phyloP scores from a whole-genome alignment of 1,140 invertebrate species.

The Drosophila saltans region DNA sequence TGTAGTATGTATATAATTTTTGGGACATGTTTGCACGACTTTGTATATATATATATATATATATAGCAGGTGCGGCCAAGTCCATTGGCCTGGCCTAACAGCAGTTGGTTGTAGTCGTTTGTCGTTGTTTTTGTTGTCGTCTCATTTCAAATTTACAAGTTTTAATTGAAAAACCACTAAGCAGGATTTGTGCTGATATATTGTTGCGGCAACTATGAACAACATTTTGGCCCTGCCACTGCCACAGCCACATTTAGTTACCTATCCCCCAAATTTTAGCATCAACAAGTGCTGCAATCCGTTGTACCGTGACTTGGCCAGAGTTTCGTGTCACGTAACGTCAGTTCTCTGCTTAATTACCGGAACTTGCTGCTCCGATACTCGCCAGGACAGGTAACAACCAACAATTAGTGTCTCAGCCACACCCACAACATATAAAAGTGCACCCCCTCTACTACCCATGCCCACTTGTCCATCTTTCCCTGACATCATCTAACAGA shows the following conservation, averaged over 20 bases:
- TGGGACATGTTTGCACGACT: slow-evolving; percentile 20
- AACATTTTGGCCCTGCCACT: background rate
- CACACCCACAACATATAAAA: slow-evolving; percentile 46
- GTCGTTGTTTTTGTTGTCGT: slow-evolving; percentile 11
- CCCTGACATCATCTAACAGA: no score
- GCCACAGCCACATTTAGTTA: background rate
- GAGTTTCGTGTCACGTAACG: slow-evolving; percentile 41
- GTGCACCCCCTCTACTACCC: background rate
- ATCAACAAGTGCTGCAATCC: slow-evolving; percentile 36
- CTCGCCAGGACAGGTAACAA: slow-evolving; percentile 32
- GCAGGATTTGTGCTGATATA: slow-evolving; percentile 57
- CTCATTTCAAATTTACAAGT: slow-evolving; percentile 59
- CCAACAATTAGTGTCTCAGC: slow-evolving; percentile 48
- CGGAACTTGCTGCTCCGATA: slow-evolving; percentile 48
- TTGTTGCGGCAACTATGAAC: slow-evolving; percentile 42
- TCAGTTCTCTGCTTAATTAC: slow-evolving; percentile 48
- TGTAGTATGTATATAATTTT: background rate
- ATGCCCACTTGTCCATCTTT: background rate
- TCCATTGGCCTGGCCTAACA: slow-evolving; percentile 1
- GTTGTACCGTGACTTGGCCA: slow-evolving; percentile 14
- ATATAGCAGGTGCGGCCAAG: slow-evolving; percentile 26
- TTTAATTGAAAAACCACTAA: slow-evolving; percentile 62
- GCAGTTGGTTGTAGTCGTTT: background rate
- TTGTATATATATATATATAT: slow-evolving; percentile 2
- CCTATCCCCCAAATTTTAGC: background rate